Percentiles rank a stretch among this genome's conserved stretches.
Evolutionary conservation across 2,797 vertebrate genomes (phyloP).

Genomic region (Microchirus variegatus): DNA sequence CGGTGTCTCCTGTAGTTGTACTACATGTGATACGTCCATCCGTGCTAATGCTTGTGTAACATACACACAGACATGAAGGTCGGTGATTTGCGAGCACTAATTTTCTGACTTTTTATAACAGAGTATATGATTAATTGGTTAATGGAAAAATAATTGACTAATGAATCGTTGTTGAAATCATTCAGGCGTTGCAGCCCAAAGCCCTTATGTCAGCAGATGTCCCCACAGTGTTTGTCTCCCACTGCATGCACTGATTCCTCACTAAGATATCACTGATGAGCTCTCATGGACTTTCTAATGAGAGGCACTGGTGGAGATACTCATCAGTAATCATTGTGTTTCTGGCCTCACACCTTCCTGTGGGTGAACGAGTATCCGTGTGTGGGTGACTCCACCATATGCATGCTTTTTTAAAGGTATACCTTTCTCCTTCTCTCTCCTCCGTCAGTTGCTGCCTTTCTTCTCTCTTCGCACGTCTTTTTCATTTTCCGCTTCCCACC

Average conservation of each 20-base stretch:
- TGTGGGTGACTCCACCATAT: conserved; percentile 11
- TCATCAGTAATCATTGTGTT: conserved; percentile 72
- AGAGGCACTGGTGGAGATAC: conserved; percentile 59
- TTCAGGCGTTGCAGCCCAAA: neutral
- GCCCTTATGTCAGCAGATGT: neutral
- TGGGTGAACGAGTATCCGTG: conserved; percentile 14
- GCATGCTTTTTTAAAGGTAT: conserved; percentile 10
- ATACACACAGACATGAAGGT: too few species aligned
- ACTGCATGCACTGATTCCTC: conserved; percentile 37
- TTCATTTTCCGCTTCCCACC: neutral
- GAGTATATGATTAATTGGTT: too few species aligned
- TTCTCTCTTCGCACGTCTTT: neutral
- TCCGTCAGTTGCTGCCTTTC: neutral
- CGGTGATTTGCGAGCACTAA: too few species aligned
- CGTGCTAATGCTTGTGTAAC: too few species aligned
- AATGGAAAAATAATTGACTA: neutral
- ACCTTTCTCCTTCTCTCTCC: neutral
- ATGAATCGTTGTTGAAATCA: neutral
- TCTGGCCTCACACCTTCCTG: conserved; percentile 45
- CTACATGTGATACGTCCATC: too few species aligned
- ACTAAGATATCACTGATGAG: conserved; percentile 54
- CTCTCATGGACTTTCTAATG: conserved; percentile 65
- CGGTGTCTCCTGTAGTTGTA: too few species aligned
- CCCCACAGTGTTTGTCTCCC: conserved; percentile 12
- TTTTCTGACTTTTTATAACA: too few species aligned